Evolutionary conservation across 2,888 invertebrate genomes (phyloP), one percentile per base, ranked within the genome.

Genomic region (Lasius fuliginosus): DNA sequence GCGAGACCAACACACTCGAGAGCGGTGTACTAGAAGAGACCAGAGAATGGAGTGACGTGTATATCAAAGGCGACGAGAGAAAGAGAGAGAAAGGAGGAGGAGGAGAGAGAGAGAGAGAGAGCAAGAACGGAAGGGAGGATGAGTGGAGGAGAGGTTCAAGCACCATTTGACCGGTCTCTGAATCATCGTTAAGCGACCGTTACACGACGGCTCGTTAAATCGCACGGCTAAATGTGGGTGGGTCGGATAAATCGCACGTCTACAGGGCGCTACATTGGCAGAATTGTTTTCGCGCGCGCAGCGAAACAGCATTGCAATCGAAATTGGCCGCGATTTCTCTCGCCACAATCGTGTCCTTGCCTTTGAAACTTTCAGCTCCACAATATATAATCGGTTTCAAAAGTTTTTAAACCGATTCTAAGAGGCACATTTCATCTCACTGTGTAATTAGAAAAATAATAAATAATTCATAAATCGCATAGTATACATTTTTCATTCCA

Each of bases 131-230:
- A 75, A 62, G 56, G 46, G 75, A 53, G 58, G 36, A 40, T 64
- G 64, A 87, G 83, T 83, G 73, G 81, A 81, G 79, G 79, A 86
- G 87, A 88, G 88, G 92, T 92, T 93, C 93, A 92, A 92, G 92
- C 92, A 90, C 90, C 92, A 92, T 92, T 93, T 93, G 92, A 93
- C 93, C 92, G 88, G 88, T 90, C 90, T 88, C 90, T 92, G 92
- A 92, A 92, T 92, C 92, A 92, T 91, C 91, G 90, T 90, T 91
- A 90, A 91, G 87, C 86, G 86, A 89, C 89, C 88, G 89, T 91
- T 91, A 90, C 87, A 88, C 87, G 90, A 90, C 86, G 84, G 88
- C 89, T 91, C 89, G 88, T 90, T 90, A 88, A 90, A 90, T 88
- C 86, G 85, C 87, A 86, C 84, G 83, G 89, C 83, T 49, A 49